Evolutionary conservation across 2,888 invertebrate genomes (phyloP), one percentile per base, ranked within the genome.

Genomic region (Acleris cristana): DNA sequence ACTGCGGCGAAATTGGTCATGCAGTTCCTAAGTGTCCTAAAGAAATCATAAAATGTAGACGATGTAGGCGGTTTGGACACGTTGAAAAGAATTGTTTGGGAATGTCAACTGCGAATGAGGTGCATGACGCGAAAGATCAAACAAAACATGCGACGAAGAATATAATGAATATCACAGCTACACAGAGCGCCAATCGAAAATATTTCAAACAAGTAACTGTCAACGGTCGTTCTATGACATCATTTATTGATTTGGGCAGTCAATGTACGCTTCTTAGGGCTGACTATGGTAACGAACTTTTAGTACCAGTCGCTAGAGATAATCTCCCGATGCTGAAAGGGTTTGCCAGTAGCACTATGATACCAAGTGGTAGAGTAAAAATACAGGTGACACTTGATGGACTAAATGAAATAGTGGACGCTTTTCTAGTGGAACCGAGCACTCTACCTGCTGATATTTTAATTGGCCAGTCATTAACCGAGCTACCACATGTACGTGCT

Each of bases 1-100:
- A 72, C 51, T 73, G 72, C 45, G 64, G 65, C 5, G 60, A 72
- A 48, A 14, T 71, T 53, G 69, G 72, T 12, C 72, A 71, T 51
- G 8, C 54, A 18, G 53, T 21, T 3, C 14, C 48, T 18, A 52
- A 69, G 12, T 70, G 70, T 45, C 44, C 44, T 44, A 44, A 19
- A 51, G n/a, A 68, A 44, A 56, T 26, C 26, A 26, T 26, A 44
- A 56, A 56, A 44, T 14, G 58, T 62, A 30, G 19, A 57, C 23
- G 21, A 44, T 21, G 26, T 26, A 26, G 26, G 26, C 26, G 26
- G 26, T 26, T 26, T 26, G 26, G 26, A 26, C 26, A 26, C 26
- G 26, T 26, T 26, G 26, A 26, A 26, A 26, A 26, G 26, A 26
- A 26, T 26, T 26, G 26, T 7, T 26, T 7, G 26, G 26, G 26